Evolutionary conservation across 2,888 invertebrate species (phyloP).

Genomic region (Encarsia formosa): DNA sequence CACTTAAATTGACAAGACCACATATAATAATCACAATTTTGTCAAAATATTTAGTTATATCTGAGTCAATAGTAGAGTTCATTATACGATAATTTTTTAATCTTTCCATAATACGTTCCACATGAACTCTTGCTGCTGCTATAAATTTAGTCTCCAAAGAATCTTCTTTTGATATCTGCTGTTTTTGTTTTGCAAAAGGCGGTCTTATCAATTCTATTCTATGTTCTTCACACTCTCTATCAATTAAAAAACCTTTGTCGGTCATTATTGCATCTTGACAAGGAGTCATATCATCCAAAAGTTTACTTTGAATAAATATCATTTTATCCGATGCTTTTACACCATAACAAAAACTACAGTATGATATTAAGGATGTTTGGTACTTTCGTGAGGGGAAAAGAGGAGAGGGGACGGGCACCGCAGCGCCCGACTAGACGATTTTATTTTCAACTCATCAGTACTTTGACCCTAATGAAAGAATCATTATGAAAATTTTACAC

Average conservation of each 20-base stretch:
- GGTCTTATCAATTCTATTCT: slow-evolving; percentile 22
- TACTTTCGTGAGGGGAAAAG: too few relatives aligned
- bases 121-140: slow-evolving; percentile 27
- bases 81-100: neutral
- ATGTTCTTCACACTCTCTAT: slow-evolving; percentile 23
- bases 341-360: slow-evolving; percentile 27
- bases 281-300: slow-evolving; percentile 15
- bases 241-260: slow-evolving; percentile 27
- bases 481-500: too few relatives aligned
- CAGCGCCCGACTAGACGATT: too few relatives aligned
- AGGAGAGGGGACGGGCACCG: too few relatives aligned
- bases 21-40: neutral
- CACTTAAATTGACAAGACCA: neutral
- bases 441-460: too few relatives aligned
- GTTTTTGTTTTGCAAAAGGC: slow-evolving; percentile 23
- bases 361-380: too few relatives aligned
- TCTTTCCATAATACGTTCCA: slow-evolving; percentile 18
- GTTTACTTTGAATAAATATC: slow-evolving; percentile 20
- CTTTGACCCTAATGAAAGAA: too few relatives aligned
- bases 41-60: neutral
- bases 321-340: slow-evolving; percentile 15
- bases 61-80: neutral
- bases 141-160: slow-evolving; percentile 19
- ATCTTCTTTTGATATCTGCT: slow-evolving; percentile 28
- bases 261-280: slow-evolving; percentile 28